These are phyloP conservation scores for Chrysogorgia sp. DNA, from an alignment of 92 coral and sea anemone species.

Conservation along the genomic window DNA sequence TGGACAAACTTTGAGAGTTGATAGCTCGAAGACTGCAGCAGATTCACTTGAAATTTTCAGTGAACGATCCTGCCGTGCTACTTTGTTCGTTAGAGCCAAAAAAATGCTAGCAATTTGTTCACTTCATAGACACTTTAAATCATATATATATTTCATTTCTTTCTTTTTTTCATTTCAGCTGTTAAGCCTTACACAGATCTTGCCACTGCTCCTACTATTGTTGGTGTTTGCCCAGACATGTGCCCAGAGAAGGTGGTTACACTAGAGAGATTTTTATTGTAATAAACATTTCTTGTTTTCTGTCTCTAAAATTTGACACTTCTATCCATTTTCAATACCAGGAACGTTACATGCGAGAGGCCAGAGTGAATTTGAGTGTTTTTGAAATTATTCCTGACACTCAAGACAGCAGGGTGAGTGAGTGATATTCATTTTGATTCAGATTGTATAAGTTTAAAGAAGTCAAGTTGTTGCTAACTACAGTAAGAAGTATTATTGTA, in stretches of 20 bases:
- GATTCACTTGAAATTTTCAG: no score
- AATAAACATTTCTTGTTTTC: no score
- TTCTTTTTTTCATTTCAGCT: slow-evolving; percentile 52
- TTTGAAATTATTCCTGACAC: slow-evolving; percentile 91
- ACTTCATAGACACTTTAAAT: no score
- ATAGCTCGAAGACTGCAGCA: no score
- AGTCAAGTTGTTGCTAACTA: not conserved
- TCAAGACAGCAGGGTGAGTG: slow-evolving; percentile 69
- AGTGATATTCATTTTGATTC: not conserved
- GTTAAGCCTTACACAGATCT: slow-evolving; percentile 75
- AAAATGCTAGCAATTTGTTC: no score
- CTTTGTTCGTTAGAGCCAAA: no score
- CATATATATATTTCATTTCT: not conserved
- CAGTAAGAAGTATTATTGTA: not conserved
- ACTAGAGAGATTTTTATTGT: not conserved
- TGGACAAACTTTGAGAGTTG: no score
- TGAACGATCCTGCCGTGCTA: no score
- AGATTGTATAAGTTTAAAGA: not conserved
- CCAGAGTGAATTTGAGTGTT: slow-evolving; percentile 76
- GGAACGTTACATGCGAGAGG: slow-evolving; percentile 96
- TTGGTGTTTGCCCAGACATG: slow-evolving; percentile 95
- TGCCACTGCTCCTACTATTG: slow-evolving; percentile 78
- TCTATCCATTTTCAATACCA: slow-evolving; percentile 2
- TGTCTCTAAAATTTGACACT: no score
- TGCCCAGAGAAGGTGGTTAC: slow-evolving; percentile 94